Conservation (phyloP, 2,888 invertebrate species). For the Agriopis leucophaearia region DNA sequence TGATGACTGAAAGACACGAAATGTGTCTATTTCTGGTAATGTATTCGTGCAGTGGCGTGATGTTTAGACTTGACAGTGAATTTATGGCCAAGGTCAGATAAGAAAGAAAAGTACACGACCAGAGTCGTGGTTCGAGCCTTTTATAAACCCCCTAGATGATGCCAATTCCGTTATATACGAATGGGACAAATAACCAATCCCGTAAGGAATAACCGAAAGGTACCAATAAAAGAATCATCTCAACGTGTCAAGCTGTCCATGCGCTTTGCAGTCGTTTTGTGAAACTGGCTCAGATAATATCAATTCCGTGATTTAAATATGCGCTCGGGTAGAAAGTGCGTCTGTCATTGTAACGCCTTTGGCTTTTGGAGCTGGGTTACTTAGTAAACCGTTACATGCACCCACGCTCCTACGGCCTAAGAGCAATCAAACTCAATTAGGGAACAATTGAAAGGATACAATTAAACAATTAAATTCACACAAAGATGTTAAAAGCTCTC, state of each 20-base stretch:
- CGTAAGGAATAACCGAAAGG: too few relatives aligned
- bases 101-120: conserved; percentile 37
- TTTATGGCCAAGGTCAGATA: conserved; percentile 52
- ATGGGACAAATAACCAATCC: conserved; percentile 21
- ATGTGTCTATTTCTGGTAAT: conserved; percentile 53
- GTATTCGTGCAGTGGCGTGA: conserved; percentile 46
- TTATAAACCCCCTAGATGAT: neutral
- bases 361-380: conserved; percentile 51
- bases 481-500: conserved; percentile 20
- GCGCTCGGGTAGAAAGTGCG: conserved; percentile 58
- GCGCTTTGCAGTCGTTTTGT: conserved; percentile 28
- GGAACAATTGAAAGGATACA: conserved; percentile 58
- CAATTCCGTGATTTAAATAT: conserved; percentile 51
- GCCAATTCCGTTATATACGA: neutral
- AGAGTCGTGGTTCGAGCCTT: neutral
- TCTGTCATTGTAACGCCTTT: conserved; percentile 47
- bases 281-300: conserved; percentile 27
- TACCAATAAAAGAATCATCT: conserved; percentile 27
- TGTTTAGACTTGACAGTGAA: conserved; percentile 45
- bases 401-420: conserved; percentile 51
- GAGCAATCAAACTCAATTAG: conserved; percentile 60
- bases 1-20: conserved; percentile 63
- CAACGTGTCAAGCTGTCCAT: conserved; percentile 18
- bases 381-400: conserved; percentile 53
- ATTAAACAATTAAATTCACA: conserved; percentile 49